These are phyloP conservation scores for Rhopalosiphum nymphaeae DNA, from an alignment of 2,888 invertebrate genomes.

Conservation along the genomic window DNA sequence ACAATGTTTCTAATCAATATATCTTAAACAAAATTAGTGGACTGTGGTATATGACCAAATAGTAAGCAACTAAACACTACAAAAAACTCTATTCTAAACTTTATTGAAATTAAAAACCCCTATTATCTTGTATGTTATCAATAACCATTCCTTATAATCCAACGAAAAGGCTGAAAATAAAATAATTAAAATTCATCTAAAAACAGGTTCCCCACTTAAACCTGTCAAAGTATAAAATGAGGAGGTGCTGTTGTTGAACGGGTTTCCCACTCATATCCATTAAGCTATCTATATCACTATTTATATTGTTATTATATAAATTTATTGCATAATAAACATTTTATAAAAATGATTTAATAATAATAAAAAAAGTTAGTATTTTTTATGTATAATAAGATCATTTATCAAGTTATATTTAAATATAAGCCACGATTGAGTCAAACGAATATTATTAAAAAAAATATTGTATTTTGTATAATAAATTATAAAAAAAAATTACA, in stretches of 20 bases:
- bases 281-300: neutral
- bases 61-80: neutral
- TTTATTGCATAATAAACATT: neutral
- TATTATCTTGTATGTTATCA: neutral
- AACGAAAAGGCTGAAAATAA: neutral
- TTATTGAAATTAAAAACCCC: neutral
- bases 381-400: neutral
- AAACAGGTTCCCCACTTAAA: neutral
- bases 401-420: neutral
- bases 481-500: no score
- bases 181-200: neutral
- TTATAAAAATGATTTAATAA: neutral
- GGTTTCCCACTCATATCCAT: neutral
- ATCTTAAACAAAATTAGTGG: neutral
- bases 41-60: neutral
- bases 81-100: slow-evolving; percentile 6
- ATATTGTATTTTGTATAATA: no score
- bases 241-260: neutral
- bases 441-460: neutral
- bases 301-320: neutral
- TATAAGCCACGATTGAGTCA: neutral
- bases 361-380: neutral
- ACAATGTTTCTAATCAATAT: neutral
- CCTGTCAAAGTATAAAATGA: neutral
- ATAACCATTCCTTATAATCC: neutral